Conservation (phyloP, 1,140 invertebrate genomes). For the Nephotettix cincticeps region DNA sequence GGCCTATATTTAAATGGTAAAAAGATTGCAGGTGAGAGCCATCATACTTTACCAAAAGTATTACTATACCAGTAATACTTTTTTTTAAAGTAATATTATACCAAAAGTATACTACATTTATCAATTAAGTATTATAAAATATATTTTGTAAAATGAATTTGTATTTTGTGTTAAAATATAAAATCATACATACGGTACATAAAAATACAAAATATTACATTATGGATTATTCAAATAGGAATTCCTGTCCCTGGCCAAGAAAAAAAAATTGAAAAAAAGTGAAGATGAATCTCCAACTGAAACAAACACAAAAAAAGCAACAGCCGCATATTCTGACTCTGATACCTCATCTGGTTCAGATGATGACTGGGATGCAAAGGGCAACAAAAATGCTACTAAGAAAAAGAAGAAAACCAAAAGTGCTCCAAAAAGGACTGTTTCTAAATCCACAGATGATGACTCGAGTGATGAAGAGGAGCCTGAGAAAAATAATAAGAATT, state of each 20-base stretch:
- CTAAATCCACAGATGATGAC: slow-evolving; percentile 47
- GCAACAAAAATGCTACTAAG: slow-evolving; percentile 51
- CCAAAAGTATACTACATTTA: too few relatives aligned
- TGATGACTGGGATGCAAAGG: slow-evolving; percentile 65
- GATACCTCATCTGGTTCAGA: slow-evolving; percentile 73
- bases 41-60: too few relatives aligned
- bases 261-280: slow-evolving; percentile 65
- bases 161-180: too few relatives aligned
- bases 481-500: slow-evolving; percentile 49
- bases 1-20: too few relatives aligned
- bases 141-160: too few relatives aligned
- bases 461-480: slow-evolving; percentile 50
- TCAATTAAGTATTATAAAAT: too few relatives aligned
- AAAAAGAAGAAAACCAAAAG: slow-evolving; percentile 62
- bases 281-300: slow-evolving; percentile 54
- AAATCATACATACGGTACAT: too few relatives aligned
- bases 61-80: too few relatives aligned
- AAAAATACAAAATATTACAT: too few relatives aligned
- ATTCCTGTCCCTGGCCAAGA: slow-evolving; percentile 82
- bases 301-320: slow-evolving; percentile 47
- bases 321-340: slow-evolving; percentile 52
- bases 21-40: too few relatives aligned
- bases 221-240: too few relatives aligned
- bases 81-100: too few relatives aligned
- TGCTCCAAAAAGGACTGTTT: slow-evolving; percentile 49